These are phyloP conservation scores for Cephus rjabovi DNA, from an alignment of 2,888 invertebrate genomes.

Conservation along the genomic window DNA sequence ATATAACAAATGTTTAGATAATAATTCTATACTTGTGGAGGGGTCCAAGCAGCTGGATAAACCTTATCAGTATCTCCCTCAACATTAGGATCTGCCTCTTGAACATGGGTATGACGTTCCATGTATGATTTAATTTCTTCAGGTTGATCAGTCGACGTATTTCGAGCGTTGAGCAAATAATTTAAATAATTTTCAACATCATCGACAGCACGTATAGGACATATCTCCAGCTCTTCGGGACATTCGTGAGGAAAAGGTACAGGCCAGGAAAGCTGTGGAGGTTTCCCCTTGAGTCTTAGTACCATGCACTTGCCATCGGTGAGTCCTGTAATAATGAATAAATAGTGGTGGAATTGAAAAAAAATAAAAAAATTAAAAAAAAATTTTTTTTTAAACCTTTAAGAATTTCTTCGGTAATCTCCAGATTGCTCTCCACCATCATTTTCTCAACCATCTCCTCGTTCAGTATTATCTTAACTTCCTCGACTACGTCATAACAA, in stretches of 20 bases:
- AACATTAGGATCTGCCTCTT: constrained; percentile 38
- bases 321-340: constrained; percentile 39
- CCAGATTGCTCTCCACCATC: constrained; percentile 47
- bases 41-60: constrained; percentile 51
- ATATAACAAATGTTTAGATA: background rate
- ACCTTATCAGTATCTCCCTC: constrained; percentile 33
- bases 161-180: background rate
- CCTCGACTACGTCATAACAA: constrained; percentile 52
- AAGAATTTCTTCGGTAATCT: constrained; percentile 48
- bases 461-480: constrained; percentile 38
- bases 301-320: constrained; percentile 44
- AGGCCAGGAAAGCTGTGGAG: constrained; percentile 52
- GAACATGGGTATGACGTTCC: constrained; percentile 35
- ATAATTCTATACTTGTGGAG: constrained; percentile 42
- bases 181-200: constrained; percentile 54
- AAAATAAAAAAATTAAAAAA: background rate
- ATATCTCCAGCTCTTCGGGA: constrained; percentile 26
- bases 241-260: constrained; percentile 46
- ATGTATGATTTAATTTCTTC: constrained; percentile 29
- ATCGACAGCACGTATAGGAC: constrained; percentile 47
- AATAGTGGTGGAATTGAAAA: background rate
- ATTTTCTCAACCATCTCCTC: constrained; percentile 45
- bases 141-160: background rate
- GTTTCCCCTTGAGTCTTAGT: constrained; percentile 47
- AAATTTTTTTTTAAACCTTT: constrained; percentile 27